A percentile compares a stretch with the other conserved stretches of the same genome.
These are phyloP conservation scores for Dolichomitus sp. DNA, from an alignment of 2,888 invertebrate species.

Conservation along the genomic window DNA sequence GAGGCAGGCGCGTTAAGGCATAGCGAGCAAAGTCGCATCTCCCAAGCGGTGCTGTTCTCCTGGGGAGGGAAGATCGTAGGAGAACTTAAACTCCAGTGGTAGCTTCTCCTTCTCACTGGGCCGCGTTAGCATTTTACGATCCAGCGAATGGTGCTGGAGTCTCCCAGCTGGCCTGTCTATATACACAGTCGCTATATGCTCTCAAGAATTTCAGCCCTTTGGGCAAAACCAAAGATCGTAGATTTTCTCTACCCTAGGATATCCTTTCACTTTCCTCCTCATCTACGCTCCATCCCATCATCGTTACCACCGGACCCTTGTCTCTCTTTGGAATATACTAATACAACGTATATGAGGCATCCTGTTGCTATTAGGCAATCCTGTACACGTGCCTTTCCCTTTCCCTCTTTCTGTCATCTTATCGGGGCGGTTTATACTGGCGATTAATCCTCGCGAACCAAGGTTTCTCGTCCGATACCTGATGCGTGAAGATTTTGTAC, in stretches of 20 bases:
- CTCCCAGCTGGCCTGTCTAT: slow-evolving; percentile 41
- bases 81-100: slow-evolving; percentile 80
- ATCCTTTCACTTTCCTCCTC: slow-evolving; percentile 2
- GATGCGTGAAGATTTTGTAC: no score
- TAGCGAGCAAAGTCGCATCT: slow-evolving; percentile 62
- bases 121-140: slow-evolving; percentile 85
- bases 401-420: background rate
- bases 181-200: slow-evolving; percentile 4
- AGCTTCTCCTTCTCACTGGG: slow-evolving; percentile 70
- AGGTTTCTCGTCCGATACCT: no score
- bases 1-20: slow-evolving; percentile 56
- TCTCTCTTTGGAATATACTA: slow-evolving; percentile 21
- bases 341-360: slow-evolving; percentile 15
- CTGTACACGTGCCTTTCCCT: background rate
- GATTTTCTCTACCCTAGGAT: slow-evolving; percentile 44
- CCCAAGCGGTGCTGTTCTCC: slow-evolving; percentile 21
- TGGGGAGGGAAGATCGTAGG: slow-evolving; percentile 71
- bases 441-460: no score
- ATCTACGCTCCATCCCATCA: background rate
- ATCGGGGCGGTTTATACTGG: no score
- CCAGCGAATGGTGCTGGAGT: slow-evolving; percentile 69
- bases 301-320: slow-evolving; percentile 37
- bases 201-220: slow-evolving; percentile 64
- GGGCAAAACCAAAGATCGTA: slow-evolving; percentile 52
- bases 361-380: slow-evolving; percentile 18